phyloP scores from a whole-genome alignment of 2,113 vertebrate genomes.

The Paratilapia polleni region DNA sequence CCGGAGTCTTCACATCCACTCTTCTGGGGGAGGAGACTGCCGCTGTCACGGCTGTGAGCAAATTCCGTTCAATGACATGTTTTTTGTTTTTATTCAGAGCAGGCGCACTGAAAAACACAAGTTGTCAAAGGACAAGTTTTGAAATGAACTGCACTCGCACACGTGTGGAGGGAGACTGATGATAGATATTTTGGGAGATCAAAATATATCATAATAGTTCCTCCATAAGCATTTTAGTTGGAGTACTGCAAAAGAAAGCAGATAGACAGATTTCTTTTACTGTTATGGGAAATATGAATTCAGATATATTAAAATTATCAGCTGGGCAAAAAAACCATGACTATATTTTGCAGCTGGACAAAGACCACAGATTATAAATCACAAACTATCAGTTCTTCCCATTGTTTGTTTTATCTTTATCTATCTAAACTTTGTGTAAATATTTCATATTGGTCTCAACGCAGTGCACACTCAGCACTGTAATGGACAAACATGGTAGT shows the following conservation, averaged over 20 bases:
- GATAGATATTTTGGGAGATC: neutral
- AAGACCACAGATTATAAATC: neutral
- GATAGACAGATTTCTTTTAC: no score
- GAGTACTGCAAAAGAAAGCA: no score
- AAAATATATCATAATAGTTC: neutral
- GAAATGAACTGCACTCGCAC: neutral
- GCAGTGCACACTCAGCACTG: neutral
- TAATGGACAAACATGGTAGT: neutral
- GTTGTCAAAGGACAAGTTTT: neutral
- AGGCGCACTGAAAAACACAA: neutral
- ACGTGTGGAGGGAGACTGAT: neutral
- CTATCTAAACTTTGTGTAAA: neutral
- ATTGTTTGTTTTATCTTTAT: neutral
- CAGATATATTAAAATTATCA: no score
- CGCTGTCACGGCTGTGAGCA: conserved; percentile 62
- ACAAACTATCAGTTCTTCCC: neutral
- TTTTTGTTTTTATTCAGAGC: conserved; percentile 22
- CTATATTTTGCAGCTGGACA: neutral
- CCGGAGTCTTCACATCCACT: conserved; percentile 67
- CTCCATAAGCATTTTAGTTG: no score
- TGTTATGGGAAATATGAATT: no score
- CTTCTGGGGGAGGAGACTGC: conserved; percentile 78
- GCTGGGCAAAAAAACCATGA: neutral
- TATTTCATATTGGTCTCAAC: neutral
- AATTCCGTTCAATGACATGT: conserved; percentile 48